Evolutionary conservation across 2,797 vertebrate species (phyloP), one percentile per base, ranked within the genome.

Genomic region (Crenichthys baileyi): DNA sequence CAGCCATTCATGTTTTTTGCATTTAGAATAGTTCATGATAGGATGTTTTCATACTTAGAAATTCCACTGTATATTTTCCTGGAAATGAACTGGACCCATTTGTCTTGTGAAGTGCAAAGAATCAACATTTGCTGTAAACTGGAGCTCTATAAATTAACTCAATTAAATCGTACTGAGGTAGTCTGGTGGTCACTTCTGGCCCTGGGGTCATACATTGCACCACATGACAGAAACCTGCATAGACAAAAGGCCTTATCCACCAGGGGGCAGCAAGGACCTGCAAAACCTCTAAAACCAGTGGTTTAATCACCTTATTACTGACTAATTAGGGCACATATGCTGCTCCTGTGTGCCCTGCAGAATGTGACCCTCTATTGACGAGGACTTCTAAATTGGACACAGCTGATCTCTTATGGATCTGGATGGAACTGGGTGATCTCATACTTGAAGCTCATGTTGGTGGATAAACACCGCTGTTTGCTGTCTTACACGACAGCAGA

Each of bases 201-300:
- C 36, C 36, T 7, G 31, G 61, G 9, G 13, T 9, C 61, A 39
- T 39, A 65, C 36, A 39, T 39, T 65, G 18, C 31, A 22, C 16
- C 16, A 65, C 31, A 7, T 65, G 61, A 18, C 50, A 51, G 50
- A 18, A 13, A 51, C 12, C 50, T 15, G 50, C 50, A 51, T 15
- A 15, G 58, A 36, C 36, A 36, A 36, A 36, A 36, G 36, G 3
- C 36, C 4, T 53, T 72, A 73, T 77, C 89, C 89, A 89, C 80
- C 78, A 91, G 92, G 79, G 73, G 83, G 82, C 79, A 73, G 75
- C 2, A 74, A 20, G 56, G 16, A 68, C 44, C 39, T n/a, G 12
- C 39, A 44, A 41, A 68, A 44, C 36, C 39, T 6, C 36, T 11
- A 8, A 2, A 41, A 41, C 39, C 61, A 22, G 12, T 26, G 0